Conservation (phyloP, 2,113 vertebrate genomes). For the Balaenoptera acutorostrata region DNA sequence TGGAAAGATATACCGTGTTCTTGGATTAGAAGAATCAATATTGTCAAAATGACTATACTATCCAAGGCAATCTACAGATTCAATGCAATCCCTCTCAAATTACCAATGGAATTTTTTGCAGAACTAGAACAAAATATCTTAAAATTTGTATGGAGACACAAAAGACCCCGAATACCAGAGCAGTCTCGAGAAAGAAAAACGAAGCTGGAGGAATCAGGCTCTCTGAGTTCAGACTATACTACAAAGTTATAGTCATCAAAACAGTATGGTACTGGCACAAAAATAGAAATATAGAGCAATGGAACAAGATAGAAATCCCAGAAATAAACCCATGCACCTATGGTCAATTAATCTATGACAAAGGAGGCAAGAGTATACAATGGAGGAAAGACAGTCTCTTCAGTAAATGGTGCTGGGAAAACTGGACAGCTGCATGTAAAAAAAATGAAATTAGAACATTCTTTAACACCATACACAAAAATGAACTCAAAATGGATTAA, state of each 20-base stretch:
- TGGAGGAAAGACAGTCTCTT: neutral
- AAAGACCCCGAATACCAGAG: neutral
- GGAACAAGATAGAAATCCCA: neutral
- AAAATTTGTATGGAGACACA: neutral
- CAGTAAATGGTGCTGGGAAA: neutral
- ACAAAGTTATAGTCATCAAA: neutral
- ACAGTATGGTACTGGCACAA: neutral
- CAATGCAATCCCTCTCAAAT: neutral
- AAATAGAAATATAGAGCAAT: neutral
- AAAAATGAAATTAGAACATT: neutral
- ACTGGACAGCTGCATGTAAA: neutral
- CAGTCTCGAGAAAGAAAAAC: neutral
- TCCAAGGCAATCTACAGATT: neutral
- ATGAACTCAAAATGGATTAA: neutral
- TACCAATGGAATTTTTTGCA: neutral
- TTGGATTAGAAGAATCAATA: neutral
- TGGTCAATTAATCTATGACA: neutral
- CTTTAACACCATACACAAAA: neutral
- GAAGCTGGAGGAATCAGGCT: neutral
- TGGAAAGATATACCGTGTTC: neutral
- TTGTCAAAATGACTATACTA: neutral
- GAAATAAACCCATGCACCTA: neutral
- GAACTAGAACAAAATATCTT: neutral
- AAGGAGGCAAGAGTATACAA: neutral
- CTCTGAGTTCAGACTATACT: neutral